Percentiles rank a stretch among this genome's conserved stretches.
These are phyloP conservation scores for Eidolon helvum DNA, from an alignment of 2,113 vertebrate species.

Conservation along the genomic window DNA sequence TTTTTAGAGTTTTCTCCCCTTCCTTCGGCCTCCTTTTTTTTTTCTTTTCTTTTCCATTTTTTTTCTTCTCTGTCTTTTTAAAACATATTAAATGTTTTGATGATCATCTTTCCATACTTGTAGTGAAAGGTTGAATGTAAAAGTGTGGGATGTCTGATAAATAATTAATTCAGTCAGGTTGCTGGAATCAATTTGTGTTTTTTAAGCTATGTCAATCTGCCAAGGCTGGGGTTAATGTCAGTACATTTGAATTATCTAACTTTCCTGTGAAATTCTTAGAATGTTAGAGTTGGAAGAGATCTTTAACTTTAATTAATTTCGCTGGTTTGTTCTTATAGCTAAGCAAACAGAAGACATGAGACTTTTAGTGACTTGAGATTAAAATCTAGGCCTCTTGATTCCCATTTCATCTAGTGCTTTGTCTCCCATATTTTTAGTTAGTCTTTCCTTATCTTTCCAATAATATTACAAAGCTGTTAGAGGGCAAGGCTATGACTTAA, in stretches of 20 bases:
- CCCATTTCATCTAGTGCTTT: not conserved
- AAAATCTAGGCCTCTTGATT: not conserved
- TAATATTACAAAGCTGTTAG: not conserved
- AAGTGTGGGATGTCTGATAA: not conserved
- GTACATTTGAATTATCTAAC: not conserved
- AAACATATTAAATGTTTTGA: not conserved
- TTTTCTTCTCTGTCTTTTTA: not conserved
- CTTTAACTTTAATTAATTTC: not conserved
- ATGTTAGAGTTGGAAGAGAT: not conserved
- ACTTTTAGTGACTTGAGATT: not conserved
- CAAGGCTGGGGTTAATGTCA: not conserved
- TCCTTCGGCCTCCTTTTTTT: not conserved
- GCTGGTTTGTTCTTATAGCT: not conserved
- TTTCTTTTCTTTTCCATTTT: not conserved
- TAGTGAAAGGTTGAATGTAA: not conserved
- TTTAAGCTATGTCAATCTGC: not conserved
- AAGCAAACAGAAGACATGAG: not conserved
- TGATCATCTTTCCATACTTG: not conserved
- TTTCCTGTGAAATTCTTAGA: not conserved
- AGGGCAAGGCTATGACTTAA: not conserved
- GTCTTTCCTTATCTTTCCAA: not conserved
- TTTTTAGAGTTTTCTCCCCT: not conserved
- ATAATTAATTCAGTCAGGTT: not conserved
- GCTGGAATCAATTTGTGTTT: not conserved
- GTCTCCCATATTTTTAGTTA: not conserved